Evolutionary conservation across 2,797 vertebrate species (phyloP).

Genomic region (Trichosurus vulpecula): DNA sequence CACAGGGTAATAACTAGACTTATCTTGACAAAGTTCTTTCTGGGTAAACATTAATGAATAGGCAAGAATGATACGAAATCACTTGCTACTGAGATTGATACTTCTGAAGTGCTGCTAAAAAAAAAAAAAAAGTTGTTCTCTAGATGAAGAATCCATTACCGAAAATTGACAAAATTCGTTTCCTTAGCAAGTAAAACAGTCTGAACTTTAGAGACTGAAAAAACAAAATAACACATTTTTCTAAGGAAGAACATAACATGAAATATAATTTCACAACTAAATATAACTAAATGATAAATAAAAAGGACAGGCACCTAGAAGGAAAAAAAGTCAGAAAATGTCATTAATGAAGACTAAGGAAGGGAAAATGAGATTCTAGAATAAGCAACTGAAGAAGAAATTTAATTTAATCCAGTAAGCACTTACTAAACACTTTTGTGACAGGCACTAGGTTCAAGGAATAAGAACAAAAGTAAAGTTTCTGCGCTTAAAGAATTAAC

Average conservation of each 20-base stretch:
- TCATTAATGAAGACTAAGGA: not conserved
- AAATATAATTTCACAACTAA: not conserved
- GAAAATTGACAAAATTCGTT: not conserved
- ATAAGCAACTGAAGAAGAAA: not conserved
- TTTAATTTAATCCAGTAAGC: not conserved
- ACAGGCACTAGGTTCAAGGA: not conserved
- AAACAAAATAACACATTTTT: not conserved
- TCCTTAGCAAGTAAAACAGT: not conserved
- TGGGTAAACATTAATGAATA: not conserved
- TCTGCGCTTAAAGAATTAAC: not conserved
- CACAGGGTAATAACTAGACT: not conserved
- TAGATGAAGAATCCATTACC: not conserved
- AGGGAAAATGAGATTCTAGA: not conserved
- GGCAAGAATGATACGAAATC: not conserved
- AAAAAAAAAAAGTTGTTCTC: not conserved
- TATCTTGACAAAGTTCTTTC: not conserved
- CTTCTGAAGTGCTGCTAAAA: not conserved
- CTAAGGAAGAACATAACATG: not conserved
- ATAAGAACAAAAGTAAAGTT: not conserved
- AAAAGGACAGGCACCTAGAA: not conserved
- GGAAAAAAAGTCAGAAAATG: not conserved
- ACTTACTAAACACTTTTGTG: not conserved
- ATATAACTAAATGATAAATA: not conserved
- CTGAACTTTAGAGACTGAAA: not conserved
- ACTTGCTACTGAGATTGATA: not conserved